Conservation (phyloP, 2,797 vertebrate species). For the Pseudochromis fuscus region DNA sequence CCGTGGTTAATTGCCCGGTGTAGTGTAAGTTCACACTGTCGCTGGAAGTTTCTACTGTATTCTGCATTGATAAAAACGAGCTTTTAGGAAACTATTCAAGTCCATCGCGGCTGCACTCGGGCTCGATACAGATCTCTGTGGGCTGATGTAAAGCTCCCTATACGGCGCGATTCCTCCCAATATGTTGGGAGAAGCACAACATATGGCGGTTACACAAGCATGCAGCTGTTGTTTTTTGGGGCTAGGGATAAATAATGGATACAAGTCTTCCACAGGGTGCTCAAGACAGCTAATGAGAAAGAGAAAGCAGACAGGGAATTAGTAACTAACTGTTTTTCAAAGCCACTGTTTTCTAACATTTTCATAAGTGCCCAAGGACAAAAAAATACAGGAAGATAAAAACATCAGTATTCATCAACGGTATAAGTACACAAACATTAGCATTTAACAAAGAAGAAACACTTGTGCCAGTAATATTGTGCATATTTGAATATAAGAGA, state of each 20-base stretch:
- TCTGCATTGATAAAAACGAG: constrained; percentile 45
- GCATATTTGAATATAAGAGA: constrained; percentile 44
- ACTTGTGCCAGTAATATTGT: constrained; percentile 26
- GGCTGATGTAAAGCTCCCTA: constrained; percentile 64
- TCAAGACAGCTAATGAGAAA: constrained; percentile 80
- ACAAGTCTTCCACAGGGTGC: constrained; percentile 78
- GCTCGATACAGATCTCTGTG: constrained; percentile 58
- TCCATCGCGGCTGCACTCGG: constrained; percentile 36
- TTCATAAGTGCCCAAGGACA: constrained; percentile 79
- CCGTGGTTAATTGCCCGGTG: constrained; percentile 51
- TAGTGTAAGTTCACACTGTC: constrained; percentile 30
- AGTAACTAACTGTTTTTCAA: constrained; percentile 78
- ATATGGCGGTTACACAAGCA: constrained; percentile 81
- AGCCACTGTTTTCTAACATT: constrained; percentile 74
- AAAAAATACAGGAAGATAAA: constrained; percentile 64
- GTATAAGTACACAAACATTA: constrained; percentile 59
- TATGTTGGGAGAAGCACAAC: constrained; percentile 73
- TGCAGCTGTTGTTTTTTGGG: constrained; percentile 82
- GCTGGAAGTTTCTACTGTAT: constrained; percentile 37
- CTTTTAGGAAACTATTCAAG: constrained; percentile 50
- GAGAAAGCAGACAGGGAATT: constrained; percentile 77
- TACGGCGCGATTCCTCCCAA: constrained; percentile 64
- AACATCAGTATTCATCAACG: constrained; percentile 68
- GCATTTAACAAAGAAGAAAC: too few relatives aligned
- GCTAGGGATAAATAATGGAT: constrained; percentile 83